phyloP scores from a whole-genome alignment of 2,888 invertebrate species.

The Brachyptera putata region DNA sequence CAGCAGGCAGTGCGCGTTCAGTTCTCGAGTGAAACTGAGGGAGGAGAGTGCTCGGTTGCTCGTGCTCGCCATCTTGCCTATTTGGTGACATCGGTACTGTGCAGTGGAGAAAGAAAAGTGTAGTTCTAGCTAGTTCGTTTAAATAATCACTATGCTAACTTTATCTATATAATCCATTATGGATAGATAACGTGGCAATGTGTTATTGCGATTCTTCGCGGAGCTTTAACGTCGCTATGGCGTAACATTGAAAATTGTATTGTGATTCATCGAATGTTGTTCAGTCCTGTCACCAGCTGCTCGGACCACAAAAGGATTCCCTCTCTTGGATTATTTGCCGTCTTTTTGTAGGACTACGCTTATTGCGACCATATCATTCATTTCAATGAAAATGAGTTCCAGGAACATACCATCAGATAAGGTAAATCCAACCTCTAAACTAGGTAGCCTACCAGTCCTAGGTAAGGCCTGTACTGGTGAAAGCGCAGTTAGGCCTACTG shows the following conservation, averaged over 20 bases:
- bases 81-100: slow-evolving; percentile 28
- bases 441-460: slow-evolving; percentile 9
- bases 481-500: background rate
- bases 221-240: slow-evolving; percentile 30
- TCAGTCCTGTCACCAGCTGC: slow-evolving; percentile 34
- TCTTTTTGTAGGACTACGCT: slow-evolving; percentile 18
- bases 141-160: slow-evolving; percentile 22
- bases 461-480: slow-evolving; percentile 1
- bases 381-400: slow-evolving; percentile 56
- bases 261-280: slow-evolving; percentile 32
- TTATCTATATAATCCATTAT: slow-evolving; percentile 28
- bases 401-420: slow-evolving; percentile 81
- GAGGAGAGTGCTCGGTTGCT: slow-evolving; percentile 15
- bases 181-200: slow-evolving; percentile 32
- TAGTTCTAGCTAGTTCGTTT: slow-evolving; percentile 15
- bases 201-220: slow-evolving; percentile 25
- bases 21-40: slow-evolving; percentile 1
- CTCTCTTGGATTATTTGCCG: slow-evolving; percentile 32
- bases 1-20: slow-evolving; percentile 2
- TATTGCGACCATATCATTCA: background rate
- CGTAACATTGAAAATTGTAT: slow-evolving; percentile 32
- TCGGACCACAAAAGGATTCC: slow-evolving; percentile 32
- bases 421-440: slow-evolving; percentile 49
- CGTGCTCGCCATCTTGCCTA: slow-evolving; percentile 33
- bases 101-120: slow-evolving; percentile 13